phyloP scores from a whole-genome alignment of 2,113 vertebrate species.

The Phyllopteryx taeniolatus region DNA sequence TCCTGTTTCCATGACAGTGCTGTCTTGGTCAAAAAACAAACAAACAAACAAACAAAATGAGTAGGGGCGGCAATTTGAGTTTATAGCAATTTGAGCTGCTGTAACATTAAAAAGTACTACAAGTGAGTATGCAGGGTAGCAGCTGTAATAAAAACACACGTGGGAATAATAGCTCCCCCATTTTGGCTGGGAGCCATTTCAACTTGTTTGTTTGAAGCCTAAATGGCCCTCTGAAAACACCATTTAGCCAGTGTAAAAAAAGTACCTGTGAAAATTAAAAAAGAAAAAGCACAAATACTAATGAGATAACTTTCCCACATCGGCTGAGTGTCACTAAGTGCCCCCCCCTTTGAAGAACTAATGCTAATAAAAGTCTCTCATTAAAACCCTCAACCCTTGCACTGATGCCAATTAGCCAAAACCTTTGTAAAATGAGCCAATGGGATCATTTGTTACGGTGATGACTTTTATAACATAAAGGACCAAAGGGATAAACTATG shows the following conservation, averaged over 20 bases:
- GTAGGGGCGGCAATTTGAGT: not conserved
- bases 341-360: constrained; percentile 1
- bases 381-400: constrained; percentile 20
- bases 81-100: not conserved
- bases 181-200: constrained; percentile 14
- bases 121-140: not conserved
- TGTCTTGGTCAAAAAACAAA: not conserved
- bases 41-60: not conserved
- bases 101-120: not conserved
- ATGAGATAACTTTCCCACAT: not conserved
- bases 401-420: constrained; percentile 23
- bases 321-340: not conserved
- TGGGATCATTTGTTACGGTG: not conserved
- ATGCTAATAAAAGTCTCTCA: constrained; percentile 27
- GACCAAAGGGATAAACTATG: not conserved
- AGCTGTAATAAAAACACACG: not conserved
- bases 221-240: constrained; percentile 18
- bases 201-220: constrained; percentile 15
- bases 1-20: not conserved
- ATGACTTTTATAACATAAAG: constrained; percentile 9
- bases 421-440: constrained; percentile 18
- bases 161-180: not conserved
- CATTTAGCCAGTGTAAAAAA: constrained; percentile 24
- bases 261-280: constrained; percentile 13
- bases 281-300: not conserved